These are phyloP conservation scores for Stichopus horrens DNA, from an alignment of 53 echinoderm and acorn worm genomes.

Conservation along the genomic window DNA sequence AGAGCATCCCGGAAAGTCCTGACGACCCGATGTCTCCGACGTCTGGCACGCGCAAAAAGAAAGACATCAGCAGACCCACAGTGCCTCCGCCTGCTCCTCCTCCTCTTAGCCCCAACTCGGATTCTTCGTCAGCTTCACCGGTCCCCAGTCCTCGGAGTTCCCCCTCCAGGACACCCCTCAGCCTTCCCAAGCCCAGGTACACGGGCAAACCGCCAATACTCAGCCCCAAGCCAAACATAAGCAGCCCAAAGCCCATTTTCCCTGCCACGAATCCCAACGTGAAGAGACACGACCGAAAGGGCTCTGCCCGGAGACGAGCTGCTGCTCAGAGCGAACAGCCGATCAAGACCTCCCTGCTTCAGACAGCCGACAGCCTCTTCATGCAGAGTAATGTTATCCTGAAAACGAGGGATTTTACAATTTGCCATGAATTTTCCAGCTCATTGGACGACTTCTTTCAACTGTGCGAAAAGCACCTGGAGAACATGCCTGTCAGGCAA, in stretches of 20 bases:
- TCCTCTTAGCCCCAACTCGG: conserved; percentile 55
- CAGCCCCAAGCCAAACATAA: conserved; percentile 82
- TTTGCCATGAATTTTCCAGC: conserved; percentile 73
- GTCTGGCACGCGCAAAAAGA: conserved; percentile 52
- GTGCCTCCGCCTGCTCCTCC: conserved; percentile 92
- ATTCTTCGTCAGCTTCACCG: conserved; percentile 60
- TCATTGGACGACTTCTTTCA: conserved; percentile 76
- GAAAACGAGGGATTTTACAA: conserved; percentile 66
- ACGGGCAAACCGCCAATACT: conserved; percentile 74
- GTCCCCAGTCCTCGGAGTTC: conserved; percentile 61
- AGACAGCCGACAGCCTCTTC: conserved; percentile 69
- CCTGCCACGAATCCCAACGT: conserved; percentile 55
- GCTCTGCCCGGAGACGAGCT: conserved; percentile 56
- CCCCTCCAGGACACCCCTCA: conserved; percentile 58
- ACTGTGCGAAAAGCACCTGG: conserved; percentile 79
- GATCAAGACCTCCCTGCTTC: conserved; percentile 64
- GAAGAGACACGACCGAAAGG: conserved; percentile 56
- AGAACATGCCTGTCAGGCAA: conserved; percentile 65
- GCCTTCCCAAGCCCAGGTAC: conserved; percentile 60
- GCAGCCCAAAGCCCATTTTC: conserved; percentile 60
- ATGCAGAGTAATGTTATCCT: conserved; percentile 64
- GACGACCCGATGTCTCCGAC: conserved; percentile 62
- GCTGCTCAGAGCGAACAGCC: conserved; percentile 50
- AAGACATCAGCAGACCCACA: conserved; percentile 69
- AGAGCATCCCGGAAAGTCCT: conserved; percentile 48